Evolutionary conservation across 2,113 vertebrate genomes (phyloP).

Genomic region (Carlito syrichta): DNA sequence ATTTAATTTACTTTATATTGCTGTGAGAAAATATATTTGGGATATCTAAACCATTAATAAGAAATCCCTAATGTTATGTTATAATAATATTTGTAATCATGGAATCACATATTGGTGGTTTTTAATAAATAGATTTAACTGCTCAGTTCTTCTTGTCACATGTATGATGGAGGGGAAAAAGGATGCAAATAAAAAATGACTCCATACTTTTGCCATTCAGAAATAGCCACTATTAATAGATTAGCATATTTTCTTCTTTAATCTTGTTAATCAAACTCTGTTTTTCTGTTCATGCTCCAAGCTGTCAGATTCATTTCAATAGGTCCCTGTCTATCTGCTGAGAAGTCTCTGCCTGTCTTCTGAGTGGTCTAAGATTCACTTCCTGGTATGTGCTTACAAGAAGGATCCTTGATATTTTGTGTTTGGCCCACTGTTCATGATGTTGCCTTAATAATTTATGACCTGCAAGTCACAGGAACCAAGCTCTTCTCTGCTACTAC

Average conservation of each 20-base stretch:
- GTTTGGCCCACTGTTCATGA: neutral
- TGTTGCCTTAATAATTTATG: neutral
- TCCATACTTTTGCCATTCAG: neutral
- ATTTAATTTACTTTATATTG: neutral
- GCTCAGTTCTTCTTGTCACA: neutral
- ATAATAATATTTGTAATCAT: neutral
- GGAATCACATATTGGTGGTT: neutral
- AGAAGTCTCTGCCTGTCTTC: neutral
- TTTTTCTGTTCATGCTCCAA: neutral
- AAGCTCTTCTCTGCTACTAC: neutral
- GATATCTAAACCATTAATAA: neutral
- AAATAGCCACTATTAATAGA: neutral
- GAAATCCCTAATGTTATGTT: neutral
- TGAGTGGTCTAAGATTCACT: fast-evolving
- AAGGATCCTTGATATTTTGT: no score
- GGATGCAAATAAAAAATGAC: neutral
- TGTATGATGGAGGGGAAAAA: neutral
- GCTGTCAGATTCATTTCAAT: fast-evolving
- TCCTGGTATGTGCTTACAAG: fast-evolving
- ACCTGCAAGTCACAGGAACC: neutral
- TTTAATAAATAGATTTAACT: neutral
- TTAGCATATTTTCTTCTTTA: neutral
- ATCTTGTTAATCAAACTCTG: neutral
- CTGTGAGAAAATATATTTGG: neutral
- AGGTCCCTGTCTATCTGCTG: neutral